Percentiles rank a stretch among this genome's conserved stretches.
phyloP scores from a whole-genome alignment of 2,797 vertebrate species.

The Siniperca undulata region DNA sequence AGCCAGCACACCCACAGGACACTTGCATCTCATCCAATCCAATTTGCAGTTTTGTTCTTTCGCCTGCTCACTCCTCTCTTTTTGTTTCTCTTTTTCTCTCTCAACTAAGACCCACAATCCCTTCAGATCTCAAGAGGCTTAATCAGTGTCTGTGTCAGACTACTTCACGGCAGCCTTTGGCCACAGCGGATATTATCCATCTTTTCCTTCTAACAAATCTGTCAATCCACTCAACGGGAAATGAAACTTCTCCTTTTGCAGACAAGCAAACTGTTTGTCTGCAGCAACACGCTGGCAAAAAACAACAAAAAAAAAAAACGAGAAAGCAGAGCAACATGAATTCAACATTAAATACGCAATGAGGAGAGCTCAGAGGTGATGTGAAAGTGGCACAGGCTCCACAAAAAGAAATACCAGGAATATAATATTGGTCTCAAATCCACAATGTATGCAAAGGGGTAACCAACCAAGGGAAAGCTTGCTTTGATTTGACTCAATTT shows the following conservation, averaged over 20 bases:
- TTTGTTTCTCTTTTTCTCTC: conserved; percentile 70
- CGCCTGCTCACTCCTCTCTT: conserved; percentile 60
- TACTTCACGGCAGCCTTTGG: conserved; percentile 83
- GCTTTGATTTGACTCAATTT: conserved; percentile 85
- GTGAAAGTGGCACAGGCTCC: conserved; percentile 53
- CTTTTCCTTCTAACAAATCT: conserved; percentile 84
- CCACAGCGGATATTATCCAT: conserved; percentile 85
- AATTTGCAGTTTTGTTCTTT: conserved; percentile 81
- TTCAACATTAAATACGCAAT: conserved; percentile 63
- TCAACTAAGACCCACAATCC: conserved; percentile 84
- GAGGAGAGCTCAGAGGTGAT: conserved; percentile 48
- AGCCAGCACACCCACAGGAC: conserved; percentile 73
- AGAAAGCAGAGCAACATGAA: conserved; percentile 59
- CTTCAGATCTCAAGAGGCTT: conserved; percentile 86
- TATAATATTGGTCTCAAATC: conserved; percentile 72
- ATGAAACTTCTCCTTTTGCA: conserved; percentile 79
- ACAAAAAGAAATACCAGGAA: conserved; percentile 63
- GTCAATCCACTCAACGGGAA: conserved; percentile 84
- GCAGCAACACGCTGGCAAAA: conserved; percentile 40
- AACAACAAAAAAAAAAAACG: not conserved
- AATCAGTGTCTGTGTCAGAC: conserved; percentile 87
- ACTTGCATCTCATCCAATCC: conserved; percentile 77
- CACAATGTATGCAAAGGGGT: conserved; percentile 77
- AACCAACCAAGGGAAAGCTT: conserved; percentile 79
- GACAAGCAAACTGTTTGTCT: conserved; percentile 73